Base-by-base conservation (phyloP, 2,888 invertebrate genomes). In the Lampropteryx suffumata region DNA sequence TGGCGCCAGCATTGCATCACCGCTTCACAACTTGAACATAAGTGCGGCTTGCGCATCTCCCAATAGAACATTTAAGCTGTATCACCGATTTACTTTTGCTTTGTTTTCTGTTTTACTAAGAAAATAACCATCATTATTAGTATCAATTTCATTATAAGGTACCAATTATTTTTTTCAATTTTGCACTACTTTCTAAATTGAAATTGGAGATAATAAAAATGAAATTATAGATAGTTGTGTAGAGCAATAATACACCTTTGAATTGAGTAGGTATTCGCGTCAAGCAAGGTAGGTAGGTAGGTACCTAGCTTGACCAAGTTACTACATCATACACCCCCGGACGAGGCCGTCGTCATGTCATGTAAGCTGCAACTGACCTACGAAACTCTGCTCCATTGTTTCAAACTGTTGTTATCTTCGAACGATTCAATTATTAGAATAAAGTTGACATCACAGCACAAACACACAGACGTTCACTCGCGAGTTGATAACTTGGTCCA, bases 371-470 rank as follows among this genome's bases (percentile, higher is more conserved):
- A 59, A 84, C 88, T 84, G 68, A 89, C 88, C 88, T 55, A 85
- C 80, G 65, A 69, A 76, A 73, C 74, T 83, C 10, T 80, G 65
- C 69, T 89, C 88, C 85, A 85, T 85, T 62, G 71, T 77, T 66
- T 46, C 57, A 52, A 49, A 63, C 51, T 26, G 10, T 17, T 2
- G 12, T 47, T 58, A 58, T 64, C 69, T 61, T 64, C 56, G 54
- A 52, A 52, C 42, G 49, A 59, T 64, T 65, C 58, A 48, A 59
- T 70, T 76, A 65, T 70, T 57, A 75, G 65, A 64, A 69, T 73
- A 71, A 71, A 70, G 64, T 65, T 63, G 74, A 84, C 88, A 88
- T 89, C 78, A 81, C 87, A 84, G 60, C 74, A 72, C 73, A 69
- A 68, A 70, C 70, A 65, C 70, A 65, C 72, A 71, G 4, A 17